Evolutionary conservation across 2,797 vertebrate genomes (phyloP).

Genomic region (Leuciscus waleckii): DNA sequence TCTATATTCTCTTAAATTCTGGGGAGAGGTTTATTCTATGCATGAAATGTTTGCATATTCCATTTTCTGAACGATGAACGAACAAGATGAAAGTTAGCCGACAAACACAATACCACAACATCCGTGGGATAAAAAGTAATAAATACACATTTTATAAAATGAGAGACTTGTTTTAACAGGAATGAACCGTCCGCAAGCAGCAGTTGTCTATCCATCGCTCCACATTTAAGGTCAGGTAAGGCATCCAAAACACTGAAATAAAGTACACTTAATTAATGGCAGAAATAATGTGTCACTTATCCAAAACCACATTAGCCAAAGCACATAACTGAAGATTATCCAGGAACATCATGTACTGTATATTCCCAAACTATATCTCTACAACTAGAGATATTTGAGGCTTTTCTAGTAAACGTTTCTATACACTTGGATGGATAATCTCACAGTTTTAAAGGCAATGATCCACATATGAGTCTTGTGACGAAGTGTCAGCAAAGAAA

Average conservation of each 20-base stretch:
- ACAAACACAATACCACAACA: constrained; percentile 53
- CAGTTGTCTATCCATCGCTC: constrained; percentile 15
- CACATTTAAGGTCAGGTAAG: constrained; percentile 32
- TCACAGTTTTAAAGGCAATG: constrained; percentile 36
- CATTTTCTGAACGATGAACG: constrained; percentile 62
- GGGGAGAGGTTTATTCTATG: constrained; percentile 82
- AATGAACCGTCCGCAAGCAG: constrained; percentile 38
- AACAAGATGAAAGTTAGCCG: constrained; percentile 57
- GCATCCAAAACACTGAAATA: constrained; percentile 40
- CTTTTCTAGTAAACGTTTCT: constrained; percentile 28
- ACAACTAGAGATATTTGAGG: constrained; percentile 13
- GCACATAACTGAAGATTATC: not conserved
- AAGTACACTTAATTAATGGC: constrained; percentile 34
- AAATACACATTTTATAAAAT: constrained; percentile 20
- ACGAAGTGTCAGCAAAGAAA: constrained; percentile 30
- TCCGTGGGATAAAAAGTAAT: constrained; percentile 39
- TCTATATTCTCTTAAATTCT: constrained; percentile 83
- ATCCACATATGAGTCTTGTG: constrained; percentile 17
- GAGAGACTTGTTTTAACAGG: constrained; percentile 5
- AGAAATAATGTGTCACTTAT: constrained; percentile 8
- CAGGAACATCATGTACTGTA: not conserved
- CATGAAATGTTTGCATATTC: constrained; percentile 92
- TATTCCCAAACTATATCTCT: constrained; percentile 8
- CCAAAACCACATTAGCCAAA: constrained; percentile 17
- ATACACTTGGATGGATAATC: constrained; percentile 7